These are phyloP conservation scores for Spizella passerina DNA, from an alignment of 2,797 vertebrate genomes.

Conservation along the genomic window DNA sequence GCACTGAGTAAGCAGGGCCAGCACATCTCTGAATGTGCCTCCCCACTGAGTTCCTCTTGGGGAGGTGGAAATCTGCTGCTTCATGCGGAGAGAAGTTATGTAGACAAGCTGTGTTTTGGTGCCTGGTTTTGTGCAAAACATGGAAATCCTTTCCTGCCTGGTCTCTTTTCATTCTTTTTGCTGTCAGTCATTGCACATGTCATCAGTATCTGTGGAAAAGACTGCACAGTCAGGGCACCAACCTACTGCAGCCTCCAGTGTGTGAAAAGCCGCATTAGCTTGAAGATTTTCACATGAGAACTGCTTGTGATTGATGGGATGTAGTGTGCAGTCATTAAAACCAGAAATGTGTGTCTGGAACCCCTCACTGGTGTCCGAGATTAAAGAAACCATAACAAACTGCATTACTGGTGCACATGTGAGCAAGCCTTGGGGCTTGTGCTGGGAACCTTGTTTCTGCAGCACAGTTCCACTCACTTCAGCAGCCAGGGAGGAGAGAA, in stretches of 20 bases:
- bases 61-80: conserved; percentile 21
- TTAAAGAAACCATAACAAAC: not conserved
- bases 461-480: not conserved
- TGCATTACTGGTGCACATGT: not conserved
- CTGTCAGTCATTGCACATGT: conserved; percentile 42
- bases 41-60: not conserved
- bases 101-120: conserved; percentile 50
- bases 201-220: not conserved
- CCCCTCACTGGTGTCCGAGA: not conserved
- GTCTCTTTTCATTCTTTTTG: conserved; percentile 37
- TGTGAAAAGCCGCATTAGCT: not conserved
- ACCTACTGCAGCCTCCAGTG: not conserved
- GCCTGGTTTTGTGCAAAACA: conserved; percentile 30
- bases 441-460: not conserved
- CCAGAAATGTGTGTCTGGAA: not conserved
- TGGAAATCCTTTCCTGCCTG: conserved; percentile 32
- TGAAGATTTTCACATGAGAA: not conserved
- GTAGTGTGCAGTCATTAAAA: not conserved
- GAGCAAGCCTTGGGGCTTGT: not conserved
- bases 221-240: not conserved
- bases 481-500: not conserved
- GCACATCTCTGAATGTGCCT: not conserved
- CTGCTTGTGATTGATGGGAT: not conserved
- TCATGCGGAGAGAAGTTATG: conserved; percentile 20
- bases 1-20: conserved; percentile 31